Conservation (phyloP, 2,797 vertebrate genomes). For the Ctenopoma multispine region DNA sequence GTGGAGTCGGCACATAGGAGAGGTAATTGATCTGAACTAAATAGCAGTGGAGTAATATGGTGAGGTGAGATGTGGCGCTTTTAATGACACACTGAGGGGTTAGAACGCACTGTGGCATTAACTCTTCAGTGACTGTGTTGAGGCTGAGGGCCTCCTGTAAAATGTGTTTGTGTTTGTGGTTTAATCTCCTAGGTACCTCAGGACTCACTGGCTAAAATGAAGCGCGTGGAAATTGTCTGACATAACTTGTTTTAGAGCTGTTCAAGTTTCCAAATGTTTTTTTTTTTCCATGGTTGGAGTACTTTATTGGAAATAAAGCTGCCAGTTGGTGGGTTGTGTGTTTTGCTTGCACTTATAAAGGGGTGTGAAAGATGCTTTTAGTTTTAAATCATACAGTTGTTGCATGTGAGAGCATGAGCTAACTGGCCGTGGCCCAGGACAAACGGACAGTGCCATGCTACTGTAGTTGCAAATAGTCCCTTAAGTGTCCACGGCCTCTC, state of each 20-base stretch:
- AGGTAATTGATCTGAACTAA: slow-evolving; percentile 83
- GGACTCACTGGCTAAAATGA: slow-evolving; percentile 11
- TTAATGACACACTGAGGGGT: slow-evolving; percentile 71
- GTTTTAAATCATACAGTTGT: slow-evolving; percentile 6
- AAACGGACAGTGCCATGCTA: background rate
- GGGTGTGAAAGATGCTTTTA: background rate
- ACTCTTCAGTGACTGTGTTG: slow-evolving; percentile 49
- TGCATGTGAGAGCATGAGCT: background rate
- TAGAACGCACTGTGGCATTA: slow-evolving; percentile 61
- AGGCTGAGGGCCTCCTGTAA: slow-evolving; percentile 17
- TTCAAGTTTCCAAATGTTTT: background rate
- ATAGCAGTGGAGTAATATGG: slow-evolving; percentile 74
- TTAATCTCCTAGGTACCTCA: slow-evolving; percentile 42
- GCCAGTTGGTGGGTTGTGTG: background rate
- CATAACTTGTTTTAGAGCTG: slow-evolving; percentile 1
- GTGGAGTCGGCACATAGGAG: slow-evolving; percentile 70
- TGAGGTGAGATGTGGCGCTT: slow-evolving; percentile 70
- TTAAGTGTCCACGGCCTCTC: background rate
- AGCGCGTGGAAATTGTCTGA: slow-evolving; percentile 27
- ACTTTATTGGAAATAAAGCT: slow-evolving; percentile 8
- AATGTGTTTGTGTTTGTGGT: slow-evolving; percentile 61
- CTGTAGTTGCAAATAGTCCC: background rate
- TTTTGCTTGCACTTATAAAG: background rate
- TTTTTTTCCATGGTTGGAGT: background rate
- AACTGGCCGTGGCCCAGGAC: background rate